These are phyloP conservation scores for Amorpha juglandis DNA, from an alignment of 2,888 invertebrate species.

Conservation along the genomic window DNA sequence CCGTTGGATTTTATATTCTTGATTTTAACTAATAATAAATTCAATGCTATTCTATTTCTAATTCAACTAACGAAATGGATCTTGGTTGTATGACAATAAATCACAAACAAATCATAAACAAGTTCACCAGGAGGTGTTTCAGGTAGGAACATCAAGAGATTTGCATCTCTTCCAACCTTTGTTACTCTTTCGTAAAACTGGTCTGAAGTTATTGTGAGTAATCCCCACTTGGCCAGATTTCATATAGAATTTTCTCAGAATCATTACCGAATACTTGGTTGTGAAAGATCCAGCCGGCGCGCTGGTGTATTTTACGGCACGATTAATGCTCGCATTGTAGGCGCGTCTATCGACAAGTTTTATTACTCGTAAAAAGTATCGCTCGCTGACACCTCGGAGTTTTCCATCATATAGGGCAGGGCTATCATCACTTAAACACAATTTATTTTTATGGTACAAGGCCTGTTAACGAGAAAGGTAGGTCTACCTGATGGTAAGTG, in stretches of 20 bases:
- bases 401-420: conserved; percentile 16
- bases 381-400: conserved; percentile 17
- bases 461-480: background rate
- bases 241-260: background rate
- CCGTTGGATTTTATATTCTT: too few relatives aligned
- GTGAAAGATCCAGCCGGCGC: background rate
- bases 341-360: conserved; percentile 22
- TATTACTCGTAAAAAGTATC: conserved; percentile 23
- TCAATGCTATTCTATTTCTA: too few relatives aligned
- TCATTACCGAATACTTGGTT: too few relatives aligned
- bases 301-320: background rate
- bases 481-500: background rate
- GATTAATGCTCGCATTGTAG: conserved; percentile 19
- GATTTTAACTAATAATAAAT: too few relatives aligned
- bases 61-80: too few relatives aligned
- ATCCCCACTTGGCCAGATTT: background rate
- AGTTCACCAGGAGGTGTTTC: too few relatives aligned
- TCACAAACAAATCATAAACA: too few relatives aligned
- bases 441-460: background rate
- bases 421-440: background rate
- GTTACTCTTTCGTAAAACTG: too few relatives aligned
- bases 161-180: too few relatives aligned
- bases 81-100: too few relatives aligned
- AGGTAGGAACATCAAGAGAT: too few relatives aligned
- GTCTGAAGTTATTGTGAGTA: background rate